Percentiles rank a stretch among this genome's conserved stretches.
These are phyloP conservation scores for Hippocampus barbouri DNA, from an alignment of 2,113 vertebrate genomes.

Conservation along the genomic window DNA sequence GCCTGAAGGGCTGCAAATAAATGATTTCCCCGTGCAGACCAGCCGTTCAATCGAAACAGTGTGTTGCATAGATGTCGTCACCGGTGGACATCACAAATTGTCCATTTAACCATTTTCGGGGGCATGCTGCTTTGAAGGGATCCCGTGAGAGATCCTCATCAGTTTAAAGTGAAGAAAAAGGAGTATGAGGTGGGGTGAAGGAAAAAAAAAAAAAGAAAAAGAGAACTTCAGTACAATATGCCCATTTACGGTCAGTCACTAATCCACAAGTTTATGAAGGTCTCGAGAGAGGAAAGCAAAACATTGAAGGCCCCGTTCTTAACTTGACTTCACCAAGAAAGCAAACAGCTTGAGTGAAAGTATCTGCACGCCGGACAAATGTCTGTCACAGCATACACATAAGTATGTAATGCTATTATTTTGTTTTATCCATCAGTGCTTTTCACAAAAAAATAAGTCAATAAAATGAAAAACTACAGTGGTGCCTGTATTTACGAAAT, in stretches of 20 bases:
- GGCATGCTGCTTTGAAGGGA: neutral
- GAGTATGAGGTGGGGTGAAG: neutral
- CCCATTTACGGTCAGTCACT: constrained; percentile 73
- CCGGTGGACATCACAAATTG: neutral
- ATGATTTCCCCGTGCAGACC: neutral
- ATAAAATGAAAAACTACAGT: neutral
- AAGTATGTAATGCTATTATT: neutral
- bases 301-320: constrained; percentile 60
- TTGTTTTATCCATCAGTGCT: neutral
- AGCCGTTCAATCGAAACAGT: neutral
- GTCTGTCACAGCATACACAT: neutral
- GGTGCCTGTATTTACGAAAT: too few relatives aligned
- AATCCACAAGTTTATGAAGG: constrained; percentile 60
- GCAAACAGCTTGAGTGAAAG: constrained; percentile 59
- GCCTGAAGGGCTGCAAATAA: constrained; percentile 30
- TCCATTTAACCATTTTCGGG: neutral
- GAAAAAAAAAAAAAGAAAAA: constrained; percentile 30
- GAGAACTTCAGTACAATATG: constrained; percentile 46
- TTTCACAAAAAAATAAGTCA: neutral
- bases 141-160: constrained; percentile 24
- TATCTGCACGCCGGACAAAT: constrained; percentile 25
- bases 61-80: neutral
- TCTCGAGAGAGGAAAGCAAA: constrained; percentile 69
- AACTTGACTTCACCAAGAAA: constrained; percentile 55
- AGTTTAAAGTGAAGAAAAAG: constrained; percentile 36